Conservation (phyloP, 2,113 vertebrate genomes). For the Pygathrix nemaeus region DNA sequence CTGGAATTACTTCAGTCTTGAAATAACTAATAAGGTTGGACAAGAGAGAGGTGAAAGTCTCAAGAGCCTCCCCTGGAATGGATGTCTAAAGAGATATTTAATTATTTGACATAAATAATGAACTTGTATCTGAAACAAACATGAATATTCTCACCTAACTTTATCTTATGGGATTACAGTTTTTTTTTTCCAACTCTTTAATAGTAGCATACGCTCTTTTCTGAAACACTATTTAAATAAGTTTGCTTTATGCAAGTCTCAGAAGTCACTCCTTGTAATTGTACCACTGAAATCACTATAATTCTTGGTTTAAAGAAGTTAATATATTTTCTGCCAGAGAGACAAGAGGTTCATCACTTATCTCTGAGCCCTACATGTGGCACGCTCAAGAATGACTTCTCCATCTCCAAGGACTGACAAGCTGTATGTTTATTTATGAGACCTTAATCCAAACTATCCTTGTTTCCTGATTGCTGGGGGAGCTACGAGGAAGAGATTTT, state of each 20-base stretch:
- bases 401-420: background rate
- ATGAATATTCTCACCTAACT: slow-evolving; percentile 42
- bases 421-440: slow-evolving; percentile 49
- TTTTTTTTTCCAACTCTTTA: slow-evolving; percentile 57
- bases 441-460: slow-evolving; percentile 18
- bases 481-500: background rate
- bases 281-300: background rate
- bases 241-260: slow-evolving; percentile 46
- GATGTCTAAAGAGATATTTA: background rate
- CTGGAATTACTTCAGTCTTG: slow-evolving; percentile 16
- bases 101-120: slow-evolving; percentile 16
- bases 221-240: slow-evolving; percentile 64
- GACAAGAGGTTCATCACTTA: slow-evolving; percentile 32
- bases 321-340: slow-evolving; percentile 44
- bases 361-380: background rate
- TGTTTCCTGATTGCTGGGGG: background rate
- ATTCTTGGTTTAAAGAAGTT: slow-evolving; percentile 50
- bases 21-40: slow-evolving; percentile 19
- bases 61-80: background rate
- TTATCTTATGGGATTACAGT: slow-evolving; percentile 49
- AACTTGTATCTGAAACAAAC: slow-evolving; percentile 12
- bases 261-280: background rate
- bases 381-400: slow-evolving; percentile 43
- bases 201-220: slow-evolving; percentile 57
- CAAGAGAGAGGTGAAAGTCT: background rate